Evolutionary conservation across 1,140 invertebrate species (phyloP).

Genomic region (Pararge aegeria): DNA sequence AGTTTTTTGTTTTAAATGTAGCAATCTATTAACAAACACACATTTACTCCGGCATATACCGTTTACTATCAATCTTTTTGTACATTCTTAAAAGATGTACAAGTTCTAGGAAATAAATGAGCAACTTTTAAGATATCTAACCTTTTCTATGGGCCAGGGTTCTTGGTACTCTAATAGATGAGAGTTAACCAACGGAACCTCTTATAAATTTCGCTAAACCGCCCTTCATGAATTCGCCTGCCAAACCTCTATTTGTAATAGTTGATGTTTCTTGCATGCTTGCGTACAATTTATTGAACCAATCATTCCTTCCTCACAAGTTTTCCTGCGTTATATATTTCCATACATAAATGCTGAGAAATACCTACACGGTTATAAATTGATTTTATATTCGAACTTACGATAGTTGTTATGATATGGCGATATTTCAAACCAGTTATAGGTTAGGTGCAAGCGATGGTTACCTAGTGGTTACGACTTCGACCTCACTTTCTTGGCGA

Average conservation of each 20-base stretch:
- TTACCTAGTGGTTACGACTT: too few species aligned
- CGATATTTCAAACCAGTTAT: background rate
- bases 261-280: constrained; percentile 64
- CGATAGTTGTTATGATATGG: background rate
- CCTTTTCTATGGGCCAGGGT: constrained; percentile 12
- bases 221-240: constrained; percentile 61
- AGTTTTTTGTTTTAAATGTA: too few species aligned
- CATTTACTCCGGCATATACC: too few species aligned
- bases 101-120: background rate
- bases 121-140: constrained; percentile 1
- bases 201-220: constrained; percentile 57
- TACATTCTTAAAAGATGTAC: background rate
- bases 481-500: too few species aligned
- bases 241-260: constrained; percentile 59
- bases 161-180: constrained; percentile 41
- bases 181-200: constrained; percentile 35
- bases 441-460: too few species aligned
- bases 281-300: constrained; percentile 50
- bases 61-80: too few species aligned
- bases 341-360: constrained; percentile 1
- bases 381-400: background rate
- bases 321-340: constrained; percentile 4
- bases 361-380: background rate
- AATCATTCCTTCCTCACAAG: constrained; percentile 26
- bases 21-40: too few species aligned